Conservation (phyloP, 2,888 invertebrate genomes). For the Drosophila prolongata region DNA sequence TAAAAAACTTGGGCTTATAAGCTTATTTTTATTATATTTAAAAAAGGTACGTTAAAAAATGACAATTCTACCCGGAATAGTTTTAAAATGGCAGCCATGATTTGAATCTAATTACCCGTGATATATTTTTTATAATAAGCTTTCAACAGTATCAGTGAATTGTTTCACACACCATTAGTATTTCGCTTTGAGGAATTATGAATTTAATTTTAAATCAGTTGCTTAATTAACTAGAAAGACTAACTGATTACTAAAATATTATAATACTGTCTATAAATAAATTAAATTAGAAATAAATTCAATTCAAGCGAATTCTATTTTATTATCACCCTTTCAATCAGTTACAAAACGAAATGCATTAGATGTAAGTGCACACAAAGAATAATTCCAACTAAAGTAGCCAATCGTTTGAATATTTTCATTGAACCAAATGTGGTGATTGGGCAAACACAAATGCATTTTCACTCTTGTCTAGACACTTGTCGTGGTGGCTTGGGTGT, state of each 20-base stretch:
- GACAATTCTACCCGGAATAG: no score
- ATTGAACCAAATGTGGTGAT: slow-evolving; percentile 14
- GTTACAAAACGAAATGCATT: slow-evolving; percentile 7
- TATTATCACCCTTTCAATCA: neutral
- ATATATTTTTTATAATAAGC: neutral
- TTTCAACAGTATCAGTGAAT: no score
- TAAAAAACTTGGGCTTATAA: no score
- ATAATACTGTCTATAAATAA: no score
- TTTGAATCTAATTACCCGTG: neutral
- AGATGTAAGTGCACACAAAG: neutral
- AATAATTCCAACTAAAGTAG: neutral
- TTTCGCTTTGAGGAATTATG: neutral
- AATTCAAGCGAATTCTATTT: neutral
- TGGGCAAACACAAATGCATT: slow-evolving; percentile 34
- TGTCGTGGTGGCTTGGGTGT: slow-evolving; percentile 7
- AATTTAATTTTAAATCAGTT: neutral
- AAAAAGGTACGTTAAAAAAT: no score
- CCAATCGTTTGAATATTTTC: slow-evolving; percentile 9
- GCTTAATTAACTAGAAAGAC: no score
- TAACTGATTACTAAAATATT: no score
- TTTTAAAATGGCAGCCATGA: no score
- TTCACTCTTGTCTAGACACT: slow-evolving; percentile 40
- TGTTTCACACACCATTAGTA: neutral
- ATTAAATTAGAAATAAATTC: neutral
- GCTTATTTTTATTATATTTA: no score